A percentile compares a stretch with the other conserved stretches of the same genome.
These are phyloP conservation scores for Galerucella nymphaeae DNA, from an alignment of 2,888 invertebrate genomes.

Conservation along the genomic window DNA sequence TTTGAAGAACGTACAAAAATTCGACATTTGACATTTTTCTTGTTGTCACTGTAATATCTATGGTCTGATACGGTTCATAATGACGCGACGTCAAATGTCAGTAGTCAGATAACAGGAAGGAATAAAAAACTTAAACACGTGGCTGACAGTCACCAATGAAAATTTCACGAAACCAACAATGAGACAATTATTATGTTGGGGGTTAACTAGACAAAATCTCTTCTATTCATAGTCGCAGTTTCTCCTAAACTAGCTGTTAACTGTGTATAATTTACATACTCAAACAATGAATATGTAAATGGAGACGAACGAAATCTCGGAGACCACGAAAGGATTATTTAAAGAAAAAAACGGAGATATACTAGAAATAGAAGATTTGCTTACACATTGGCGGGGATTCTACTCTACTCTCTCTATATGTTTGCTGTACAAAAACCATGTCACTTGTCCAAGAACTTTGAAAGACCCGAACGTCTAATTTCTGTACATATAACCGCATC, in stretches of 20 bases:
- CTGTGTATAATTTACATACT: conserved; percentile 23
- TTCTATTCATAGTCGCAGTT: conserved; percentile 13
- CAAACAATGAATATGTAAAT: conserved; percentile 27
- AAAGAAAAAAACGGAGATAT: not conserved
- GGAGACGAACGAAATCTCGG: conserved; percentile 4
- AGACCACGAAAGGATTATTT: not conserved
- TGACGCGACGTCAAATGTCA: too few species aligned
- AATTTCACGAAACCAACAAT: not conserved
- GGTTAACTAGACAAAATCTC: conserved; percentile 17
- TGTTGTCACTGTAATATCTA: too few species aligned
- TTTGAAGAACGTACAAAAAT: too few species aligned
- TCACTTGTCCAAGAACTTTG: too few species aligned
- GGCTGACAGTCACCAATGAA: too few species aligned
- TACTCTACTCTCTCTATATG: too few species aligned
- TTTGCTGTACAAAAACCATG: too few species aligned
- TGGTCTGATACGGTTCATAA: too few species aligned
- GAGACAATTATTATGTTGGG: not conserved
- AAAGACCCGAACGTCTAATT: too few species aligned
- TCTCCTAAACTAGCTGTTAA: conserved; percentile 14
- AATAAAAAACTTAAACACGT: too few species aligned
- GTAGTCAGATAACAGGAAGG: too few species aligned
- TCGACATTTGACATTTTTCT: too few species aligned
- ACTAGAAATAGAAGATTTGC: not conserved
- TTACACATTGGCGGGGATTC: not conserved
- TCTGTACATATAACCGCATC: not conserved